Percentiles rank a stretch among this genome's conserved stretches.
phyloP scores from a whole-genome alignment of 2,113 vertebrate species.

The Ceuthmochares aereus region DNA sequence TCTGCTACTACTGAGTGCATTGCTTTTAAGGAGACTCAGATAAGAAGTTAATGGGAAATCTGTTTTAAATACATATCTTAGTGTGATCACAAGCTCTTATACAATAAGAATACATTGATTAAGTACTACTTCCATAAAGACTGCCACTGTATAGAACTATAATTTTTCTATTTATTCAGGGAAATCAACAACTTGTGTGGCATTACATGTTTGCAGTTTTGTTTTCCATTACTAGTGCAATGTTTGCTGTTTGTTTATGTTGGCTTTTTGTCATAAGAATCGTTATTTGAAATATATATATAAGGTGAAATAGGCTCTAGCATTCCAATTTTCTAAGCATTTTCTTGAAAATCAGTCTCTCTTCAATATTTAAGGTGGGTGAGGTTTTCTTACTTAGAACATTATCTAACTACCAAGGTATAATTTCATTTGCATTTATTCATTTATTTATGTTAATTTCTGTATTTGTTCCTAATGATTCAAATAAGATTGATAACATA shows the following conservation, averaged over 20 bases:
- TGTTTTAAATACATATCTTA: not conserved
- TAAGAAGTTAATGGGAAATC: not conserved
- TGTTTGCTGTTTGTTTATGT: not conserved
- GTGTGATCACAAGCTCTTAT: not conserved
- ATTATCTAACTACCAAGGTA: not conserved
- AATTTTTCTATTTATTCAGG: not conserved
- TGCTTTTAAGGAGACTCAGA: not conserved
- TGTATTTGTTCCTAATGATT: not conserved
- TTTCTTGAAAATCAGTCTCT: not conserved
- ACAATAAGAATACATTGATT: not conserved
- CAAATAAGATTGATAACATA: not conserved
- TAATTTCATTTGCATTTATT: not conserved
- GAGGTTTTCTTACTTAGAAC: not conserved
- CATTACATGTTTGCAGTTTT: not conserved
- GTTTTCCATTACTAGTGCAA: not conserved
- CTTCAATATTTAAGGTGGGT: not conserved
- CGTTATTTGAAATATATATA: not conserved
- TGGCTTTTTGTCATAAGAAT: not conserved
- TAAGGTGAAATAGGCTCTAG: not conserved
- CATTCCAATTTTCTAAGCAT: not conserved
- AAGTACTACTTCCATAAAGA: not conserved
- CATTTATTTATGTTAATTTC: not conserved
- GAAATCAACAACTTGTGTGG: not conserved
- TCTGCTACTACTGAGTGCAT: not conserved
- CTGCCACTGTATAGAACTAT: not conserved